Conservation (phyloP, 2,888 invertebrate species). For the Ligdia adustata region DNA sequence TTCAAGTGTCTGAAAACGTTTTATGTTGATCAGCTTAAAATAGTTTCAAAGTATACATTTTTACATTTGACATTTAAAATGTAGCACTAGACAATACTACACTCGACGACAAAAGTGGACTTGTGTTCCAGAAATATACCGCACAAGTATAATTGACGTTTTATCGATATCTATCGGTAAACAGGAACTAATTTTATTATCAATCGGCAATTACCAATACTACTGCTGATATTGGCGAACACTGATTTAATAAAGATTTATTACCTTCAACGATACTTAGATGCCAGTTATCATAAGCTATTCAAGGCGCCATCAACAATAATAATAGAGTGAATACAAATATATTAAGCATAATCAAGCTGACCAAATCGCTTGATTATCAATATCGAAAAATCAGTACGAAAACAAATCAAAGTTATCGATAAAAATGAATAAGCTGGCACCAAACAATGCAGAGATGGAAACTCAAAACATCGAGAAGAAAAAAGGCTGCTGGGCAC, state of each 20-base stretch:
- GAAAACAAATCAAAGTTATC: slow-evolving; percentile 7
- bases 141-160: too few species aligned
- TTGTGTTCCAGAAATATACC: too few species aligned
- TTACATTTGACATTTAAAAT: too few species aligned
- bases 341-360: slow-evolving; percentile 14
- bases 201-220: slow-evolving; percentile 10
- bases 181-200: slow-evolving; percentile 23
- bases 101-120: too few species aligned
- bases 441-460: slow-evolving; percentile 22
- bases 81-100: too few species aligned
- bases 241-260: slow-evolving; percentile 12
- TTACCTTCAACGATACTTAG: slow-evolving; percentile 7
- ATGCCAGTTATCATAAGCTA: slow-evolving; percentile 7
- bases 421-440: slow-evolving; percentile 40
- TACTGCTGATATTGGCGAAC: slow-evolving; percentile 14
- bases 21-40: too few species aligned
- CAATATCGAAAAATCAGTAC: slow-evolving; percentile 6
- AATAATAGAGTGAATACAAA: slow-evolving; percentile 27
- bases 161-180: slow-evolving; percentile 20
- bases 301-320: slow-evolving; percentile 6
- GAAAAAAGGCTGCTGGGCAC: slow-evolving; percentile 67
- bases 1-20: too few species aligned
- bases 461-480: slow-evolving; percentile 14
- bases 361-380: slow-evolving; percentile 13
- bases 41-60: too few species aligned